Base-by-base conservation (phyloP, 1,140 invertebrate genomes). In the Phocides pigmalion region DNA sequence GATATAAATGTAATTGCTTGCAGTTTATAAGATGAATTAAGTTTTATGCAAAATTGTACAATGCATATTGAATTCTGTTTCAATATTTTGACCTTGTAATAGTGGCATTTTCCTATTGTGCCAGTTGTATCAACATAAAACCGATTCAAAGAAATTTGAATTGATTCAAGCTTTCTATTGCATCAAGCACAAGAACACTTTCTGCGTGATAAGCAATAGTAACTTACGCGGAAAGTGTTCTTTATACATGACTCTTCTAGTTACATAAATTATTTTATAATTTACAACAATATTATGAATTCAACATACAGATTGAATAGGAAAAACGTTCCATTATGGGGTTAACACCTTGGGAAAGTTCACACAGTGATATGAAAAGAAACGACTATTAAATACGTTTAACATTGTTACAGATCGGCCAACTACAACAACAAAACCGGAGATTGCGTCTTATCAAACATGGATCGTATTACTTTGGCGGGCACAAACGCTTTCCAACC, bases 361-460 rank as follows among this genome's bases (percentile, higher is more conserved):
- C 81, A 81, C 82, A 85, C 74, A 78, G 64, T 62, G 54, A 73
- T 73, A 78, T 71, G 70, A 76, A 64, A 76, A 80, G 80, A 77
- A 73, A 66, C 68, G 62, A 64, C 73, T 74, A 73, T 76, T 84
- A 83, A 84, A 78, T 61, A 65, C 71, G 69, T 72, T 56, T 72
- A 73, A 79, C 78, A 76, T 89, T 84, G 81, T 94, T 94, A 65
- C 94, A 98, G 97, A 93, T 98, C 97, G 56, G 96, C 96, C 67
- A 98, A 97, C 92, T 98, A 96, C 92, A 95, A 96, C 81, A 96
- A 96, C 84, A 94, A 94, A 63, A 97, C 96, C 28, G 96, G 96
- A 42, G 95, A 96, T 70, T 98, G 97, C 82, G 95, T 96, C 76
- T 91, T 98, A 47, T 97, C 96, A 6, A 96, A 97, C 80, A 96